Base-by-base conservation (phyloP, 2,888 invertebrate genomes). In the Gnatocerus cornutus region DNA sequence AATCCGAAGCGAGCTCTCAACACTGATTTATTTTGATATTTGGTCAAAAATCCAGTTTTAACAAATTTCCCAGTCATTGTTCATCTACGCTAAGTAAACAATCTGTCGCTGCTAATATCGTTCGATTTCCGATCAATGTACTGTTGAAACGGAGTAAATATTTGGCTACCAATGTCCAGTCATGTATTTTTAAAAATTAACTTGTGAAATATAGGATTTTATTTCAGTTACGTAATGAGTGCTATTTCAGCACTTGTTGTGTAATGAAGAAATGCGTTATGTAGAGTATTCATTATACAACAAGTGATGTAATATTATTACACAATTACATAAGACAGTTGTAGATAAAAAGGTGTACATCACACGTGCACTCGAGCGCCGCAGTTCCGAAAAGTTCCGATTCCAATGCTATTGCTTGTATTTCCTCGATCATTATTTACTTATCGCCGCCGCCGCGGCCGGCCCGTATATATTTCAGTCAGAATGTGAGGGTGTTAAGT, bases 401-500 rank as follows among this genome's bases (percentile, higher is more conserved):
- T n/a, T n/a, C n/a, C n/a, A n/a, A n/a, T n/a, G n/a, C n/a, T 21
- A 21, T 21, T 21, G 21, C 21, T 3, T 21, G 21, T 21, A 37
- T 37, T 37, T 37, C 37, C 37, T 37, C 6, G 2, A 21, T 21
- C 21, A 21, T 21, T 21, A 4, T 21, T 21, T 21, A 21, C 4
- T 21, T 21, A 21, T 21, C 21, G 21, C 21, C 21, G 1, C 21
- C 21, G 21, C 4, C 21, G 21, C 1, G 21, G 21, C 21, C 21
- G n/a, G 21, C 45, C 10, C 16, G 52, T 27, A 52, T 39, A 63
- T 27, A 64, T 61, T 30, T 43, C 43, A 4, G 46, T 8, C 14
- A 7, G 8, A 45, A 1, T 29, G 53, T 33, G 53, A 29, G 53
- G 46, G 69, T 64, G 69, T 52, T 30, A 64, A 69, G 53, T 41